A percentile compares a stretch with the other conserved stretches of the same genome.
These are phyloP conservation scores for Drosophila athabasca DNA, from an alignment of 1,140 invertebrate species.

Conservation along the genomic window DNA sequence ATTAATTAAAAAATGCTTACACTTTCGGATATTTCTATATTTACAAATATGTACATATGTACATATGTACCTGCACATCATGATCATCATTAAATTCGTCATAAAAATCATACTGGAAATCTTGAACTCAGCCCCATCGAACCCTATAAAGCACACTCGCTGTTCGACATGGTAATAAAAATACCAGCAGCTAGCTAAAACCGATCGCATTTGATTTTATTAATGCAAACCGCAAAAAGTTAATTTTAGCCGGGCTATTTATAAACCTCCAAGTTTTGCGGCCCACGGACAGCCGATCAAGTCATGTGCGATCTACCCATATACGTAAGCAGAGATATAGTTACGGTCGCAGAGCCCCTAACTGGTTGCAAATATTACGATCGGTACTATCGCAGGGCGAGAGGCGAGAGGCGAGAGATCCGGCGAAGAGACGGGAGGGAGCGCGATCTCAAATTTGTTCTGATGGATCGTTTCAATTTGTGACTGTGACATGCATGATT, in stretches of 20 bases:
- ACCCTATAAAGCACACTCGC: not conserved
- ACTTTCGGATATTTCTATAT: too few species aligned
- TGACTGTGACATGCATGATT: slow-evolving; percentile 72
- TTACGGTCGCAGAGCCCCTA: slow-evolving; percentile 60
- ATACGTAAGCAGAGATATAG: slow-evolving; percentile 76
- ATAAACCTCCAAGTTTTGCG: slow-evolving; percentile 66
- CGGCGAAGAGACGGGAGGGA: slow-evolving; percentile 29
- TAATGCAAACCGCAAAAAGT: slow-evolving; percentile 70
- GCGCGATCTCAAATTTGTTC: slow-evolving; percentile 51
- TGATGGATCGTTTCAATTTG: slow-evolving; percentile 81
- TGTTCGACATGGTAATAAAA: slow-evolving; percentile 21
- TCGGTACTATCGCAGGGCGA: slow-evolving; percentile 13
- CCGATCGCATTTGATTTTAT: slow-evolving; percentile 61
- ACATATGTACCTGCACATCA: too few species aligned
- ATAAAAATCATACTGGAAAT: too few species aligned
- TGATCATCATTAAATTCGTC: too few species aligned
- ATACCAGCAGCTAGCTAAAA: slow-evolving; percentile 52
- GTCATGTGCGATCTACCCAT: slow-evolving; percentile 59
- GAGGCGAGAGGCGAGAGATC: not conserved
- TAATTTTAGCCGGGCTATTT: slow-evolving; percentile 81
- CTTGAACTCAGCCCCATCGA: not conserved
- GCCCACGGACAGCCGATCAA: slow-evolving; percentile 72
- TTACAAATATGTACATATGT: not conserved
- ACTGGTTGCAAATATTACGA: slow-evolving; percentile 67
- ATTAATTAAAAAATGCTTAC: too few species aligned